Evolutionary conservation across 2,888 invertebrate species (phyloP).

Genomic region (Drepana falcataria): DNA sequence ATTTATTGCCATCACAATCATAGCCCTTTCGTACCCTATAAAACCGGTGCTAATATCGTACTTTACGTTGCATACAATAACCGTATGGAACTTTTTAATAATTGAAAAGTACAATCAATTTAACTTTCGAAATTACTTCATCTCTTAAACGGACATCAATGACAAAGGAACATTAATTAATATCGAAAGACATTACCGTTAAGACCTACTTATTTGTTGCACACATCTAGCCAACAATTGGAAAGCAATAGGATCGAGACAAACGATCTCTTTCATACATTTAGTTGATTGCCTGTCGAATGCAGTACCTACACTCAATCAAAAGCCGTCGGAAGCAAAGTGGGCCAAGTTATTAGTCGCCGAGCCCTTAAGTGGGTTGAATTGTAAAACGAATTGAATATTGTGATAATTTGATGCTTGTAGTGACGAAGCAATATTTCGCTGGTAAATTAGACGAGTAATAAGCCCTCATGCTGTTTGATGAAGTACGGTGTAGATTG

Average conservation of each 20-base stretch:
- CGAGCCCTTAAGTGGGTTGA: constrained; percentile 26
- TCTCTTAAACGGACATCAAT: constrained; percentile 8
- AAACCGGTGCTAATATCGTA: too few species aligned
- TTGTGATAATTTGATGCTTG: constrained; percentile 18
- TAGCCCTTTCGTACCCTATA: too few species aligned
- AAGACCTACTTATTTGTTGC: constrained; percentile 19
- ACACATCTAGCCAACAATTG: constrained; percentile 36
- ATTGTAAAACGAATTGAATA: constrained; percentile 28
- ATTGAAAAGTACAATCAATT: too few species aligned
- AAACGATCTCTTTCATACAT: constrained; percentile 45
- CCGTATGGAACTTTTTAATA: too few species aligned
- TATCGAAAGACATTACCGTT: constrained; percentile 27
- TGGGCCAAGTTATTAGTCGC: constrained; percentile 39
- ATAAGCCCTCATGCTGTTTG: constrained; percentile 14
- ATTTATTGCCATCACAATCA: too few species aligned
- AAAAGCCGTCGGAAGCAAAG: constrained; percentile 20
- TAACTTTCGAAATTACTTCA: too few species aligned
- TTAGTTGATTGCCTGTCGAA: constrained; percentile 44
- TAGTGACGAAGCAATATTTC: constrained; percentile 7
- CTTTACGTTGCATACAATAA: too few species aligned
- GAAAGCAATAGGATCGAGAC: constrained; percentile 48
- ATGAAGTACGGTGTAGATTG: constrained; percentile 4
- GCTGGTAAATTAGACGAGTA: constrained; percentile 15
- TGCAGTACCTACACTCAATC: constrained; percentile 34
- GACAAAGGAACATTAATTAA: constrained; percentile 21